phyloP scores from a whole-genome alignment of 2,888 invertebrate genomes.

The Hofmannophila pseudospretella region DNA sequence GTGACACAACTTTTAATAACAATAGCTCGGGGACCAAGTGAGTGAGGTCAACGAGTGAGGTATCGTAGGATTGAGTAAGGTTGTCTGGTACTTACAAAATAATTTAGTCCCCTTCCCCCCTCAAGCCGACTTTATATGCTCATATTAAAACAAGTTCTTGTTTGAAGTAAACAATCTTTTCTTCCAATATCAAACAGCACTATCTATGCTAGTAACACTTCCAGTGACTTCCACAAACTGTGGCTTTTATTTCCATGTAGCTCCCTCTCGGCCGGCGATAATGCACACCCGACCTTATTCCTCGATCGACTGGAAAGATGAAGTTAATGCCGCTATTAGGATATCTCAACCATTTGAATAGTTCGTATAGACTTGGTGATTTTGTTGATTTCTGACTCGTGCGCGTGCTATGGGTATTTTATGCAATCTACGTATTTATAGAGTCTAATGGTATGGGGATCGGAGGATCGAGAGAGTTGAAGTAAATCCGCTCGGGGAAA shows the following conservation, averaged over 20 bases:
- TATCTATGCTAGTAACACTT: background rate
- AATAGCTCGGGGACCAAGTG: too few species aligned
- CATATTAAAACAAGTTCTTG: too few species aligned
- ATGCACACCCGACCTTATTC: constrained; percentile 42
- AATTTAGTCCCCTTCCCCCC: too few species aligned
- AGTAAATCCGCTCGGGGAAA: background rate
- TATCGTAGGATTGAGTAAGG: too few species aligned
- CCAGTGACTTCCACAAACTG: constrained; percentile 2
- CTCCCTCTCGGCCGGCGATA: constrained; percentile 26
- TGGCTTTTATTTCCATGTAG: constrained; percentile 16
- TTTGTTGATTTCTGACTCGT: constrained; percentile 20
- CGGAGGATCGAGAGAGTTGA: background rate
- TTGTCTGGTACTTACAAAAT: too few species aligned
- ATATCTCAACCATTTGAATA: constrained; percentile 57
- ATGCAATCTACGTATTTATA: constrained; percentile 2
- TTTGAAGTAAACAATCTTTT: too few species aligned
- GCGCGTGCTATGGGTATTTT: constrained; percentile 8
- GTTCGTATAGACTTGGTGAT: constrained; percentile 30
- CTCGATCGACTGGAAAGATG: constrained; percentile 51
- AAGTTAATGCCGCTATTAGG: constrained; percentile 56
- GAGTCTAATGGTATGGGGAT: background rate
- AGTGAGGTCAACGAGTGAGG: too few species aligned
- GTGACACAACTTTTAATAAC: too few species aligned
- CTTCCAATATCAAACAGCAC: too few species aligned
- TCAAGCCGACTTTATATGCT: too few species aligned